These are phyloP conservation scores for Darevskia mixta DNA, from an alignment of 2,797 vertebrate genomes.

Conservation along the genomic window DNA sequence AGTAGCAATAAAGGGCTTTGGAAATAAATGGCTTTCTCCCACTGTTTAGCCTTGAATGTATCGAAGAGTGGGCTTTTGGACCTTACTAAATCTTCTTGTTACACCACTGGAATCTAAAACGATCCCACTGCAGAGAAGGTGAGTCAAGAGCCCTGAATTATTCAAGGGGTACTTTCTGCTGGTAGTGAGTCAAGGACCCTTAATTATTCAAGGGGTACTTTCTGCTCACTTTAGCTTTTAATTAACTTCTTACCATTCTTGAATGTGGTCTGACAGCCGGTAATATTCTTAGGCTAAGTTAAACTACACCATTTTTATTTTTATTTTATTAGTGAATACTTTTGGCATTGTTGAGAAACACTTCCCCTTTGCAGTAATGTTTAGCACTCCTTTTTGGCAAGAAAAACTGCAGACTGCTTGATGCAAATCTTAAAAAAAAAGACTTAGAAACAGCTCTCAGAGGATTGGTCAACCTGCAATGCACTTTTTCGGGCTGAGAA, in stretches of 20 bases:
- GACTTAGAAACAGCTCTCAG: no score
- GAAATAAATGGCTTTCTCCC: neutral
- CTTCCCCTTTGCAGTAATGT: neutral
- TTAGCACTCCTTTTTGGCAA: neutral
- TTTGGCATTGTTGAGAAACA: no score
- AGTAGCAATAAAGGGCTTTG: neutral
- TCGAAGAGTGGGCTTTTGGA: no score
- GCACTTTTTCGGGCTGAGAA: no score
- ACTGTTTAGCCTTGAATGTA: neutral
- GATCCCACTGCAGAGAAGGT: no score
- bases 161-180: neutral
- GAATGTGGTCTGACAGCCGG: neutral
- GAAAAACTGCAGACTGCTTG: neutral
- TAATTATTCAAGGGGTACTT: neutral
- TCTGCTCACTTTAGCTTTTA: neutral
- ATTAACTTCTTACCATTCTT: neutral
- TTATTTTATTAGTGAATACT: neutral
- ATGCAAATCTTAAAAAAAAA: neutral
- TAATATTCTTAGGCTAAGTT: neutral
- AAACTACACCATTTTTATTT: neutral
- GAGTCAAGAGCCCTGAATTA: slow-evolving; percentile 3
- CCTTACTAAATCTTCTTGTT: neutral
- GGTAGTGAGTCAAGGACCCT: neutral
- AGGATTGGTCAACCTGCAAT: no score
- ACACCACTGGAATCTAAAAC: neutral